Evolutionary conservation across 2,797 vertebrate species (phyloP).

Genomic region (Hydrolagus colliei): DNA sequence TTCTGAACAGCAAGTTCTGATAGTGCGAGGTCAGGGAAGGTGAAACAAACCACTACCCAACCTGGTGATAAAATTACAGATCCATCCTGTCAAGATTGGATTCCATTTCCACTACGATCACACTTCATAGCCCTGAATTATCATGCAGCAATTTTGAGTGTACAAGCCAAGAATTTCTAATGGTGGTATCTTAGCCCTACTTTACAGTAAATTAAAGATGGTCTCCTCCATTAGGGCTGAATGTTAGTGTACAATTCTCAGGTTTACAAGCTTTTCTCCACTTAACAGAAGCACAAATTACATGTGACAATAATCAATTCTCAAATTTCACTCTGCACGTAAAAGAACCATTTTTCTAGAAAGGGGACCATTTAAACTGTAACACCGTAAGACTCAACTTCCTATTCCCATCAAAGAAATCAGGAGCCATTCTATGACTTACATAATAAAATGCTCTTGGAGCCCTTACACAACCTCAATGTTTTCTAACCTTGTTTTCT

Average conservation of each 20-base stretch:
- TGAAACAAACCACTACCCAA: too few relatives aligned
- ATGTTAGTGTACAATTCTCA: not conserved
- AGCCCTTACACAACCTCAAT: not conserved
- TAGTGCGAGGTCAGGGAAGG: too few relatives aligned
- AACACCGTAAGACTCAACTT: not conserved
- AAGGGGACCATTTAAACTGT: not conserved
- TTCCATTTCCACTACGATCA: too few relatives aligned
- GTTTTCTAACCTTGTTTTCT: not conserved
- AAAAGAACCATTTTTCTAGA: not conserved
- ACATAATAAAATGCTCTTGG: not conserved
- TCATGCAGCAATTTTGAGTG: not conserved
- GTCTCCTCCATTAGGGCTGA: not conserved
- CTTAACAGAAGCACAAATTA: too few relatives aligned
- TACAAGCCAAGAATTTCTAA: conserved; percentile 11
- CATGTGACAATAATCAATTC: too few relatives aligned
- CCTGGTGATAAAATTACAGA: too few relatives aligned
- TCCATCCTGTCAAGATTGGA: too few relatives aligned
- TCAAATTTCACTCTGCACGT: too few relatives aligned
- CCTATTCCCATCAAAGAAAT: not conserved
- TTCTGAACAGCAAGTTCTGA: too few relatives aligned
- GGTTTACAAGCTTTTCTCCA: not conserved
- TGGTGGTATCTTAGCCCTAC: not conserved
- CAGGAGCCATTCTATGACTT: not conserved
- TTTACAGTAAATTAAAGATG: not conserved
- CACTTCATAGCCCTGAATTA: too few relatives aligned